Evolutionary conservation across 2,113 vertebrate species (phyloP).

Genomic region (Elgaria multicarinata): DNA sequence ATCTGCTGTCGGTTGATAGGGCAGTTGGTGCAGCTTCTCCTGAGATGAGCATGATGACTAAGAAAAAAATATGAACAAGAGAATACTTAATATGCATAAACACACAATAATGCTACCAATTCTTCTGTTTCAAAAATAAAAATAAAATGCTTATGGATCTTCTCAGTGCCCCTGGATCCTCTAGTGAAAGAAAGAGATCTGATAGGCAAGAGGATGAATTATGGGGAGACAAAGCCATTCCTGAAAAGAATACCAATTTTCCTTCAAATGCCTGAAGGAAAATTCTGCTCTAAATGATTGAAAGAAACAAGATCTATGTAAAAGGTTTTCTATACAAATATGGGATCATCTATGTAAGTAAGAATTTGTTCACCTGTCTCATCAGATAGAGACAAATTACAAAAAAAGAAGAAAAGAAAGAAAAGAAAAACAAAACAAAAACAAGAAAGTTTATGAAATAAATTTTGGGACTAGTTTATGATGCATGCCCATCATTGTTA

Average conservation of each 20-base stretch:
- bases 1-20: conserved; percentile 96
- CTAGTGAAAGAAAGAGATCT: background rate
- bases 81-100: conserved; percentile 68
- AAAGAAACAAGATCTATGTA: background rate
- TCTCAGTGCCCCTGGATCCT: background rate
- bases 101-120: conserved; percentile 22
- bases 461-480: background rate
- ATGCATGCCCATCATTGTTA: background rate
- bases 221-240: background rate
- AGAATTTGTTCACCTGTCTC: background rate
- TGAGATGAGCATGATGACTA: conserved; percentile 99
- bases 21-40: conserved; percentile 98
- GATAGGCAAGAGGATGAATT: background rate
- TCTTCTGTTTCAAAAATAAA: background rate
- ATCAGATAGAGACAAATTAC: background rate
- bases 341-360: background rate
- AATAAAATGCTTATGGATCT: background rate
- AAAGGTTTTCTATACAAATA: background rate
- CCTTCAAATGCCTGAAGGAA: background rate
- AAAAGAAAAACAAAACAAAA: background rate
- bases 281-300: background rate
- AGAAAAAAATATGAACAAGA: conserved; percentile 79
- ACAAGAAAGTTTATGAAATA: background rate
- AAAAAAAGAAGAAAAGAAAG: background rate
- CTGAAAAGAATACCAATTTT: background rate